A percentile compares a stretch with the other conserved stretches of the same genome.
Evolutionary conservation across 2,113 vertebrate genomes (phyloP).

Genomic region (Psittacula cyanocephala): DNA sequence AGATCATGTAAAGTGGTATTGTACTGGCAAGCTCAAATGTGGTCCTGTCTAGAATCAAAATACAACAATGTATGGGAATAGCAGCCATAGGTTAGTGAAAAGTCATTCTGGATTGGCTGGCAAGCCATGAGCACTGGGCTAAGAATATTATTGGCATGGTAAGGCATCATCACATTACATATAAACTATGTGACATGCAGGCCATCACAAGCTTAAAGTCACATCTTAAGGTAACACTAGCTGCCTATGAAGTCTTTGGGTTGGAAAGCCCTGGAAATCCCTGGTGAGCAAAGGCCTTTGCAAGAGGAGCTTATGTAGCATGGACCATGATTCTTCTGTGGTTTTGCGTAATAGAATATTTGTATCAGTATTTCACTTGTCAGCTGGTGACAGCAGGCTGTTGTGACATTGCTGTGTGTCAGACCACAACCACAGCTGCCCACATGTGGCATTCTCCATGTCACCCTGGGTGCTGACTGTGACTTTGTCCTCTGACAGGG

Average conservation of each 20-base stretch:
- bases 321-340: rapidly evolving
- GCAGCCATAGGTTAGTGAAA: background rate
- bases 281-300: background rate
- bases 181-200: background rate
- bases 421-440: background rate
- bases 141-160: background rate
- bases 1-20: background rate
- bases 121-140: background rate
- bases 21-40: background rate
- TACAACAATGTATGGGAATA: background rate
- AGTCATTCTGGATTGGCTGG: background rate
- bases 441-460: rapidly evolving
- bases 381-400: background rate
- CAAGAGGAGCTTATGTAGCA: background rate
- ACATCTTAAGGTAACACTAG: background rate
- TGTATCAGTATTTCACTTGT: background rate
- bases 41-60: background rate
- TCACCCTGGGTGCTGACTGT: background rate
- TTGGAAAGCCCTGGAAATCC: background rate
- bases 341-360: background rate
- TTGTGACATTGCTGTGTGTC: background rate
- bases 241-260: background rate
- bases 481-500: conserved; percentile 71
- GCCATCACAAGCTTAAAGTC: background rate
- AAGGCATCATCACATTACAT: background rate